Evolutionary conservation across 1,140 invertebrate genomes (phyloP), one percentile per base, ranked within the genome.

Genomic region (Prorops nasuta): DNA sequence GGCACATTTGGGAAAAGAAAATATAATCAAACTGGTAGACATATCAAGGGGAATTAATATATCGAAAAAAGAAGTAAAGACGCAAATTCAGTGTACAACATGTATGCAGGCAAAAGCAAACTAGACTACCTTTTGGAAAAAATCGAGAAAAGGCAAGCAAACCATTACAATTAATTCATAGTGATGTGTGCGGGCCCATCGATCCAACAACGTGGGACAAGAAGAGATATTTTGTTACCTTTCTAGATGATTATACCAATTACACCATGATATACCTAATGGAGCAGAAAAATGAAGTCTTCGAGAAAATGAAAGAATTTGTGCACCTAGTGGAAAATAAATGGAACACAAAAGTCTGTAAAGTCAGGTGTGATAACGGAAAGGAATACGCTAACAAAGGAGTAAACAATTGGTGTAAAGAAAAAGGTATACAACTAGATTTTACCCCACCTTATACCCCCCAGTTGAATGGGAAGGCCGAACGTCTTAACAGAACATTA

Each of bases 401-500:
- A 35, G 44, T 69, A n/a, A 58, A 56, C 46, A 20, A 49, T 6
- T 60, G 54, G 45, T 63, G 46, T 35, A 57, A 51, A n/a, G n/a
- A 49, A 32, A 64, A 66, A 37, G 63, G 66, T n/a, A 67, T 66
- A 15, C 35, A 21, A 15, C 39, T 53, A 3, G 21, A 61, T 32
- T 56, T 56, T 37, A 60, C 62, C 12, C 43, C 58, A 12, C 40
- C 58, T 6, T 64, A 74, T 45, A 54, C 56, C 17, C 69, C 77
- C 22, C 57, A 74, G 44, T 49, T 64, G 40, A 78, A 78, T 60
- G 74, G 67, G 24, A 52, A 55, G 34, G 57, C 69, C 3, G 72
- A 78, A 50, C 47, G 75, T 42, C 42, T 64, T 9, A 76, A 76
- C 39, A n/a, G 67, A 41, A 72, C 61, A 2, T 21, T 76, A 1